Conservation (phyloP, 2,888 invertebrate species). For the Calameuta idolon region DNA sequence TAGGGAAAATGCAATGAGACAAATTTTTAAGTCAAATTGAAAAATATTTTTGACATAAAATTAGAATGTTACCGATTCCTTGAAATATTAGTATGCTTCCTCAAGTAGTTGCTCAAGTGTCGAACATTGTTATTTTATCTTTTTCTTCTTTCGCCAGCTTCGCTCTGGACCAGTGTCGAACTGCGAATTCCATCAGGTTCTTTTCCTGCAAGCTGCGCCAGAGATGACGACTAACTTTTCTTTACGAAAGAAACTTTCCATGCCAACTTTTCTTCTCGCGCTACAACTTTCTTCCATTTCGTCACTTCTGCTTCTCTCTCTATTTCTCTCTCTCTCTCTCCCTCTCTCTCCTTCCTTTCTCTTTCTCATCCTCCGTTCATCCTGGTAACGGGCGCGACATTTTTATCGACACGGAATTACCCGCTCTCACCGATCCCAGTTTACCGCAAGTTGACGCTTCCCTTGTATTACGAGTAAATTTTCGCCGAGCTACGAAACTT, state of each 20-base stretch:
- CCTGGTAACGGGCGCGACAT: conserved; percentile 6
- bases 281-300: neutral
- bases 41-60: neutral
- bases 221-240: conserved; percentile 44
- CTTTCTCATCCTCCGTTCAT: neutral
- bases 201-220: neutral
- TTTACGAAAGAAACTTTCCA: conserved; percentile 52
- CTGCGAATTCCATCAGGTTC: neutral
- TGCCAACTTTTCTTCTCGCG: conserved; percentile 49
- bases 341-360: neutral
- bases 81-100: neutral
- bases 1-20: neutral
- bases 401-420: conserved; percentile 2
- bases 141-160: neutral
- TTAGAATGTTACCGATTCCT: neutral
- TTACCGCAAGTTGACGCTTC: conserved; percentile 4
- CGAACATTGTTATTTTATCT: neutral
- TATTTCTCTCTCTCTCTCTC: neutral
- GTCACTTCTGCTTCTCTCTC: conserved; percentile 7
- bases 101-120: neutral
- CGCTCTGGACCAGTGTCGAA: neutral
- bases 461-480: neutral
- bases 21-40: neutral
- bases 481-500: neutral
- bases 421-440: neutral